These are phyloP conservation scores for Coregonus suidteri DNA, from an alignment of 2,797 vertebrate genomes.

Conservation along the genomic window DNA sequence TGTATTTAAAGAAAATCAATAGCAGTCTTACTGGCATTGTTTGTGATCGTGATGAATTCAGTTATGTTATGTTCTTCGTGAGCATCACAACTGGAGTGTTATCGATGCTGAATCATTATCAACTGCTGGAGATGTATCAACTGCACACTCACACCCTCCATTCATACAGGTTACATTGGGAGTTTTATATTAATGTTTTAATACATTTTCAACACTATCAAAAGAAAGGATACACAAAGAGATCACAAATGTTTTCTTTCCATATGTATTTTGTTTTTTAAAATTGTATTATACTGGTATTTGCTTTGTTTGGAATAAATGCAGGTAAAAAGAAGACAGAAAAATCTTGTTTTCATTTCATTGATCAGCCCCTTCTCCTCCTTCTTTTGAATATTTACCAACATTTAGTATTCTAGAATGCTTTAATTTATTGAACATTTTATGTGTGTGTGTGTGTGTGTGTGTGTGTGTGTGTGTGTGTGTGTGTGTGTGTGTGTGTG, in stretches of 20 bases:
- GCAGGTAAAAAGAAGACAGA: conserved; percentile 15
- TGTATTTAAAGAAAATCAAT: too few species aligned
- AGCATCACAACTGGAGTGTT: conserved; percentile 11
- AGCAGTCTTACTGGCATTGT: not conserved
- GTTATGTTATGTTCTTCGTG: not conserved
- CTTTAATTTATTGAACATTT: conserved; percentile 11
- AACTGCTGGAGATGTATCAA: not conserved
- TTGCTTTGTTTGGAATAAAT: conserved; percentile 18
- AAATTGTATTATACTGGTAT: not conserved
- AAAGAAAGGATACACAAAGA: conserved; percentile 11
- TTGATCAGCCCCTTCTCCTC: not conserved
- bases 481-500: conserved; percentile 17
- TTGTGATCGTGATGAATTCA: not conserved
- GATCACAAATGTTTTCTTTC: not conserved
- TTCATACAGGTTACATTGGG: conserved; percentile 9
- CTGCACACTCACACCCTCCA: not conserved
- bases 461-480: conserved; percentile 17
- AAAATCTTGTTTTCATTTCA: not conserved
- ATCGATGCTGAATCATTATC: not conserved
- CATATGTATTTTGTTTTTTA: not conserved
- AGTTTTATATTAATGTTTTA: conserved; percentile 8
- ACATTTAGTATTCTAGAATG: not conserved
- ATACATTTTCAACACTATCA: conserved; percentile 16
- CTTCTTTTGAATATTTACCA: not conserved
- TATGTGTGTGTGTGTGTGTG: conserved; percentile 15